Percentiles rank a stretch among this genome's conserved stretches.
phyloP scores from a whole-genome alignment of 2,888 invertebrate species.

The Folsomia candida region DNA sequence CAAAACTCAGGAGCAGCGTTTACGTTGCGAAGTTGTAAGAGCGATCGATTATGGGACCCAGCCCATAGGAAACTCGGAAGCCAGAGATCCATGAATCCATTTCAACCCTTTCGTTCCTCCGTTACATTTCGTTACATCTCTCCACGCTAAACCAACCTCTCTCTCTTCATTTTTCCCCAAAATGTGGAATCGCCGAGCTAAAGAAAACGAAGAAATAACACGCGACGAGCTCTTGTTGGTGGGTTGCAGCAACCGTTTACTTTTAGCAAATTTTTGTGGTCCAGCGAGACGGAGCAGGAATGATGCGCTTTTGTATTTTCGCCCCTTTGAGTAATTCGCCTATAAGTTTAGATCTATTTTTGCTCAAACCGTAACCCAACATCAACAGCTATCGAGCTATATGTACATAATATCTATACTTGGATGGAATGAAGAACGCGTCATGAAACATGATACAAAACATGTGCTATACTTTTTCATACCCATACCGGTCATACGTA shows the following conservation, averaged over 20 bases:
- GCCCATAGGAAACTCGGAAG: constrained; percentile 36
- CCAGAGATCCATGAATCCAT: background rate
- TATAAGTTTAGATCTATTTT: too few species aligned
- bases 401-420: too few species aligned
- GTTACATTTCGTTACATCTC: constrained; percentile 5
- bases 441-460: too few species aligned
- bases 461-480: too few species aligned
- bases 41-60: constrained; percentile 45
- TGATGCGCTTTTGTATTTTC: too few species aligned
- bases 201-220: background rate
- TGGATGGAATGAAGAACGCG: too few species aligned
- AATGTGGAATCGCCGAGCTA: background rate
- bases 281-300: constrained; percentile 16
- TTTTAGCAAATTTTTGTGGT: constrained; percentile 11
- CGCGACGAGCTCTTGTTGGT: too few species aligned
- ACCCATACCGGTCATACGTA: too few species aligned
- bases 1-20: background rate
- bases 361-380: too few species aligned
- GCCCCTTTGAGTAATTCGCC: background rate
- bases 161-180: background rate
- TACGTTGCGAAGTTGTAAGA: background rate
- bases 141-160: too few species aligned
- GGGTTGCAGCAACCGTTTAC: background rate
- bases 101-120: background rate
- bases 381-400: too few species aligned